A percentile compares a stretch with the other conserved stretches of the same genome.
Conservation (phyloP, 1,140 invertebrate genomes). For the Brachionus calyciflorus region DNA sequence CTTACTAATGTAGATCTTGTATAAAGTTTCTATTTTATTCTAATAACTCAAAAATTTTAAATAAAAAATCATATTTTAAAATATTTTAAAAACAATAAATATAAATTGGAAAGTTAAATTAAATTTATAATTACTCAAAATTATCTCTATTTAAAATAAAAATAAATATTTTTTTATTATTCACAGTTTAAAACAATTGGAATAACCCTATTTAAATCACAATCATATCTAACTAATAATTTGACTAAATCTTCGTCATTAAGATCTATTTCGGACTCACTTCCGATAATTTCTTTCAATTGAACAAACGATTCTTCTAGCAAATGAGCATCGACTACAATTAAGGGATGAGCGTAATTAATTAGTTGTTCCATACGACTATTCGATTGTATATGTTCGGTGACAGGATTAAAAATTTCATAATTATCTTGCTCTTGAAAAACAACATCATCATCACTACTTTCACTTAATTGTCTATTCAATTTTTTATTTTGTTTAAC, state of each 20-base stretch:
- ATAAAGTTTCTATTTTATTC: too few relatives aligned
- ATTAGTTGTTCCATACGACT: not conserved
- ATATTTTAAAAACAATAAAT: too few relatives aligned
- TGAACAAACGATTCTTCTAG: not conserved
- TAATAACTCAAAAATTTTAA: too few relatives aligned
- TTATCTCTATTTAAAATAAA: too few relatives aligned
- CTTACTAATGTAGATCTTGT: too few relatives aligned
- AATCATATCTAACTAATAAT: constrained; percentile 7
- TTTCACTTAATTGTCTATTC: not conserved
- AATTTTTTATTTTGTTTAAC: not conserved
- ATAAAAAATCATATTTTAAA: too few relatives aligned
- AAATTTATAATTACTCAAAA: too few relatives aligned
- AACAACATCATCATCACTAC: constrained; percentile 9
- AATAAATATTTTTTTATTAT: too few relatives aligned
- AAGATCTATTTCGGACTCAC: not conserved
- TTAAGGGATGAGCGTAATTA: constrained; percentile 37
- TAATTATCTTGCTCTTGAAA: not conserved
- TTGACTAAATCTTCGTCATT: constrained; percentile 29
- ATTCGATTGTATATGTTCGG: not conserved
- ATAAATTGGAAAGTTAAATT: too few relatives aligned
- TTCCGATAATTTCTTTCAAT: constrained; percentile 30
- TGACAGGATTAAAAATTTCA: not conserved
- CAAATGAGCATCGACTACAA: constrained; percentile 29
- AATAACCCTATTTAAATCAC: constrained; percentile 38
- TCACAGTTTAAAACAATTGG: constrained; percentile 30